Conservation (phyloP, 2,888 invertebrate species). For the Melieria omissa region DNA sequence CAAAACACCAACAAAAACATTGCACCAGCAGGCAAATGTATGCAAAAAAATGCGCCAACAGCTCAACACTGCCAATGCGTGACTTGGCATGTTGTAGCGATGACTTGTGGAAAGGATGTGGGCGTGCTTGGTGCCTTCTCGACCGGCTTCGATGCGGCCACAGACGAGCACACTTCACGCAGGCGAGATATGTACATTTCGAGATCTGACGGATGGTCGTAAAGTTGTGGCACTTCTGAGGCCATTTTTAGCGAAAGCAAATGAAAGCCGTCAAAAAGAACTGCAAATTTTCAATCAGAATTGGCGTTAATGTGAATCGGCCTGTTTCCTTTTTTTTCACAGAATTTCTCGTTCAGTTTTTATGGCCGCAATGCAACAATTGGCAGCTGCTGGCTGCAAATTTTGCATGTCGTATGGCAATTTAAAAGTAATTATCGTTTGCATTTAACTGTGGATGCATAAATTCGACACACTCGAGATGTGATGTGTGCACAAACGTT, state of each 20-base stretch:
- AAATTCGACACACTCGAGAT: too few species aligned
- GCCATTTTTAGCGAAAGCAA: not conserved
- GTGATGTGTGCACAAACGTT: too few species aligned
- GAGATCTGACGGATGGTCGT: too few species aligned
- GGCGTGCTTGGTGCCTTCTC: constrained; percentile 19
- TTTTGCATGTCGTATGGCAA: constrained; percentile 29
- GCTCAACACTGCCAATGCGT: too few species aligned
- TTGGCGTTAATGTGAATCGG: not conserved
- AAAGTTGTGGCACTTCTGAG: too few species aligned
- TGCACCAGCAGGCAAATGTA: not conserved
- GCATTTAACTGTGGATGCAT: constrained; percentile 15
- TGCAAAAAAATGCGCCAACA: not conserved
- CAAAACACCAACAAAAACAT: too few species aligned
- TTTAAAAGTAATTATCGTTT: constrained; percentile 32
- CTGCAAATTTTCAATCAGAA: not conserved
- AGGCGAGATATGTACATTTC: too few species aligned
- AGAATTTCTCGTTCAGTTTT: constrained; percentile 3
- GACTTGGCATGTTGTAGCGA: not conserved
- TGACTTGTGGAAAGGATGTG: constrained; percentile 25
- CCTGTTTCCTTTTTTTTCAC: not conserved
- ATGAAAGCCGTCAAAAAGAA: not conserved
- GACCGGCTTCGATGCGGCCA: constrained; percentile 10
- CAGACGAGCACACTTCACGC: too few species aligned
- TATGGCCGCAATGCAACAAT: constrained; percentile 4
- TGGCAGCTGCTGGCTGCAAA: constrained; percentile 15